These are phyloP conservation scores for Pararge aegeria DNA, from an alignment of 1,140 invertebrate genomes.

Conservation along the genomic window DNA sequence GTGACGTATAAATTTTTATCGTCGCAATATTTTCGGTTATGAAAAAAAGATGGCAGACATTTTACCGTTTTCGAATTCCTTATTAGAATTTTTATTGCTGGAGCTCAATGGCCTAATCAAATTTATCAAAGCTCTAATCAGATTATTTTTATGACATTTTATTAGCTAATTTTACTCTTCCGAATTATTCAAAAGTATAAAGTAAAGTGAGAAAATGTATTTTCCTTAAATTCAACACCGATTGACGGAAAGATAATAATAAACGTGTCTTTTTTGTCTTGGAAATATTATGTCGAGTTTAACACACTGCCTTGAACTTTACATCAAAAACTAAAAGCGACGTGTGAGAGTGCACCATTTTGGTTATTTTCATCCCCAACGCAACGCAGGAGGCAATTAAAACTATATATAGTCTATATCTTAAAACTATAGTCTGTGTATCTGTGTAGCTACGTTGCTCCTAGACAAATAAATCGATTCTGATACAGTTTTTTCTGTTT, in stretches of 20 bases:
- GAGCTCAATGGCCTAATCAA: constrained; percentile 14
- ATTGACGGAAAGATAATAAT: neutral
- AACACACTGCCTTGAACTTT: too few relatives aligned
- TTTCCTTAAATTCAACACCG: neutral
- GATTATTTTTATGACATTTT: constrained; percentile 1
- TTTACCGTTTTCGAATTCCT: constrained; percentile 9
- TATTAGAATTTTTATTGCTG: constrained; percentile 33
- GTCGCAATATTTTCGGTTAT: constrained; percentile 34
- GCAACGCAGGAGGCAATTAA: too few relatives aligned
- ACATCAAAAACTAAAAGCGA: too few relatives aligned
- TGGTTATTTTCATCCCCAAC: too few relatives aligned
- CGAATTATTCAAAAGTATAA: neutral
- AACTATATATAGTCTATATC: too few relatives aligned
- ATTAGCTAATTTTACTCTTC: neutral
- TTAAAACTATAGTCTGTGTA: too few relatives aligned
- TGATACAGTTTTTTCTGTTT: too few relatives aligned
- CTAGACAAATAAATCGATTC: too few relatives aligned
- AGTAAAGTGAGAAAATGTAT: neutral
- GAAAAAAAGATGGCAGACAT: constrained; percentile 20
- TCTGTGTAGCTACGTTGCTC: too few relatives aligned
- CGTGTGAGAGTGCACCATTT: too few relatives aligned
- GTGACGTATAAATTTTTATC: constrained; percentile 34
- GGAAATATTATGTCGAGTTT: neutral
- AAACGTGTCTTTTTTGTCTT: neutral
- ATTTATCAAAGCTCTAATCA: neutral